These are phyloP conservation scores for Diplolepis rosae DNA, from an alignment of 2,888 invertebrate genomes.

Conservation along the genomic window DNA sequence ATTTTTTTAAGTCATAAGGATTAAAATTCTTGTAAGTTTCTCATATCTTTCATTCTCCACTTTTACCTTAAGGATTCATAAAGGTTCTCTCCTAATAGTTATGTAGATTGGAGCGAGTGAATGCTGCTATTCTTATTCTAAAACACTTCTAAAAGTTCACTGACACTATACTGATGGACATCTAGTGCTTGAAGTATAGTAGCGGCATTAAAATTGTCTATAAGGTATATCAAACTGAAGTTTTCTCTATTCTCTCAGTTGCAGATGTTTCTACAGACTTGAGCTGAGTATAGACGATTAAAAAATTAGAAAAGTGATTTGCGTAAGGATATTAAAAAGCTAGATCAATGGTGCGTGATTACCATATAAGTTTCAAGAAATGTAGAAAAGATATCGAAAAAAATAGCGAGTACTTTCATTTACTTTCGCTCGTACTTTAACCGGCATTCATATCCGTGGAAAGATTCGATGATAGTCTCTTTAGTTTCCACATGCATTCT, in stretches of 20 bases:
- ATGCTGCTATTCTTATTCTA: background rate
- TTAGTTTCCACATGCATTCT: conserved; percentile 16
- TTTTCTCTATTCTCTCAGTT: no score
- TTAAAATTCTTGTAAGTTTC: no score
- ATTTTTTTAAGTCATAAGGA: no score
- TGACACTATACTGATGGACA: background rate
- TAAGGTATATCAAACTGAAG: no score
- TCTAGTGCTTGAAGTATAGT: background rate
- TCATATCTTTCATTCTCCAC: no score
- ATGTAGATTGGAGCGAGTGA: background rate
- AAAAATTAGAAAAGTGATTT: conserved; percentile 4
- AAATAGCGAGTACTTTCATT: conserved; percentile 31
- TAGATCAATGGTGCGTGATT: conserved; percentile 20
- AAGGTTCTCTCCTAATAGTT: background rate
- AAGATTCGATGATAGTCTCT: conserved; percentile 23
- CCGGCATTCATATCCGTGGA: background rate
- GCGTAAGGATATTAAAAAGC: background rate
- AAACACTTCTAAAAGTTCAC: background rate
- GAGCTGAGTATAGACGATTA: background rate
- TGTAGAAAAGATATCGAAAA: background rate
- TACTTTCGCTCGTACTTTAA: conserved; percentile 34
- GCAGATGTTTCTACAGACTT: background rate
- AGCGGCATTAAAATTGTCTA: background rate
- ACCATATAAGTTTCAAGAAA: conserved; percentile 4
- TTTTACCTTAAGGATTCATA: no score